Evolutionary conservation across 2,797 vertebrate genomes (phyloP).

Genomic region (Falco berigora): DNA sequence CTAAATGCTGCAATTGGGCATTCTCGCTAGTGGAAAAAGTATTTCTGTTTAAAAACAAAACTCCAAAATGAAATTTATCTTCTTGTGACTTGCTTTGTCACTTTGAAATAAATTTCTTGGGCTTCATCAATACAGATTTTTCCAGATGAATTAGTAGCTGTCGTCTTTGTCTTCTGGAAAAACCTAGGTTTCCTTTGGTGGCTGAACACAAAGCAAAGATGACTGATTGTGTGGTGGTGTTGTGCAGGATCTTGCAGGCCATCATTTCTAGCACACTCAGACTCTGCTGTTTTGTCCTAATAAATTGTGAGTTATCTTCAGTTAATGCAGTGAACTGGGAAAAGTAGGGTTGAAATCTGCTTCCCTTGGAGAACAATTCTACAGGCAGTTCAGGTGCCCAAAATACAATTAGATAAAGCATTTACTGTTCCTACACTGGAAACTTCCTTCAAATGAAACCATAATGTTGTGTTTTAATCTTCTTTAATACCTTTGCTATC

Average conservation of each 20-base stretch:
- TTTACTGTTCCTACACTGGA: neutral
- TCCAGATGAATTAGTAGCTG: neutral
- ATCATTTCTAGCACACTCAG: neutral
- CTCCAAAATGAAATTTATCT: neutral
- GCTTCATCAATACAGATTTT: neutral
- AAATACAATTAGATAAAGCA: neutral
- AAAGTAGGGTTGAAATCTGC: neutral
- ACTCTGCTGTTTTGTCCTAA: neutral
- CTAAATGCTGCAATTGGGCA: neutral
- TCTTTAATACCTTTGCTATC: neutral
- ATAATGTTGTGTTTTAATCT: neutral
- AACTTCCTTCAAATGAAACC: neutral
- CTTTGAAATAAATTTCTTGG: neutral
- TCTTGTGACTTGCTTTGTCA: neutral
- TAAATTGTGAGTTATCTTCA: neutral
- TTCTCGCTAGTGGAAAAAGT: neutral
- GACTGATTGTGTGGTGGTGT: neutral
- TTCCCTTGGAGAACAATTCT: neutral
- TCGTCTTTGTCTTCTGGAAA: neutral
- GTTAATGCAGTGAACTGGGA: neutral
- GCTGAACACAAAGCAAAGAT: fast-evolving
- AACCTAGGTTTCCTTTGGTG: neutral
- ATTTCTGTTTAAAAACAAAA: neutral
- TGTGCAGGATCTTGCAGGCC: neutral
- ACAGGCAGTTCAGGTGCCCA: neutral